phyloP scores from a whole-genome alignment of 2,797 vertebrate genomes.

The Tiaroga cobitis region DNA sequence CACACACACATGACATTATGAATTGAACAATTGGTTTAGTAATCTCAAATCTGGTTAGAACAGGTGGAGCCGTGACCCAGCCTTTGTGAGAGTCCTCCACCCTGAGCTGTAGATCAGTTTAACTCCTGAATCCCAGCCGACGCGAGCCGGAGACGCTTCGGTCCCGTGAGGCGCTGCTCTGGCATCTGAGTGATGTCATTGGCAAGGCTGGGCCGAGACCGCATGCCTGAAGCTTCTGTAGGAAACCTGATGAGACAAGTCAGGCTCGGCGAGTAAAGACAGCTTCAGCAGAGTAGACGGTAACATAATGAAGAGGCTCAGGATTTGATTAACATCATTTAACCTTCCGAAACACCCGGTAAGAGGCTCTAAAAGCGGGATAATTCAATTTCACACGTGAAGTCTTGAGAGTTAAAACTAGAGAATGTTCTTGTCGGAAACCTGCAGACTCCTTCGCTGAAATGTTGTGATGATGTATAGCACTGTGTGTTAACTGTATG shows the following conservation, averaged over 20 bases:
- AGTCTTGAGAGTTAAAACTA: slow-evolving; percentile 7
- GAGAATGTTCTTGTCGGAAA: slow-evolving; percentile 10
- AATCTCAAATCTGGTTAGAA: not conserved
- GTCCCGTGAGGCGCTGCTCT: slow-evolving; percentile 54
- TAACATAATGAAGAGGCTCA: slow-evolving; percentile 19
- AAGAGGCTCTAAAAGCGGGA: slow-evolving; percentile 37
- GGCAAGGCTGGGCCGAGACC: slow-evolving; percentile 60
- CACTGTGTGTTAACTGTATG: not conserved
- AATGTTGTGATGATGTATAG: not conserved
- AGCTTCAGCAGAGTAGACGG: slow-evolving; percentile 10
- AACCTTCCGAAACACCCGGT: slow-evolving; percentile 11
- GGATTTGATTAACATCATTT: slow-evolving; percentile 41
- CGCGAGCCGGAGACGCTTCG: not conserved
- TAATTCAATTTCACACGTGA: slow-evolving; percentile 31
- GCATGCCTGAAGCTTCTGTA: slow-evolving; percentile 57
- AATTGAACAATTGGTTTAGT: not conserved
- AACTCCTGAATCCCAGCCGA: not conserved
- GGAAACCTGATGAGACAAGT: slow-evolving; percentile 78
- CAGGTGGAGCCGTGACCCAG: slow-evolving; percentile 9
- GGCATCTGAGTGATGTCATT: slow-evolving; percentile 70
- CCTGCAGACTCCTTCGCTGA: not conserved
- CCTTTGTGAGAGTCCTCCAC: slow-evolving; percentile 20
- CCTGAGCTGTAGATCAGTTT: slow-evolving; percentile 9
- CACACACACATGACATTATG: not conserved
- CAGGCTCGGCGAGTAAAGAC: slow-evolving; percentile 61